Percentiles rank a stretch among this genome's conserved stretches.
Evolutionary conservation across 2,888 invertebrate genomes (phyloP).

Genomic region (Sabellastarte sp.): DNA sequence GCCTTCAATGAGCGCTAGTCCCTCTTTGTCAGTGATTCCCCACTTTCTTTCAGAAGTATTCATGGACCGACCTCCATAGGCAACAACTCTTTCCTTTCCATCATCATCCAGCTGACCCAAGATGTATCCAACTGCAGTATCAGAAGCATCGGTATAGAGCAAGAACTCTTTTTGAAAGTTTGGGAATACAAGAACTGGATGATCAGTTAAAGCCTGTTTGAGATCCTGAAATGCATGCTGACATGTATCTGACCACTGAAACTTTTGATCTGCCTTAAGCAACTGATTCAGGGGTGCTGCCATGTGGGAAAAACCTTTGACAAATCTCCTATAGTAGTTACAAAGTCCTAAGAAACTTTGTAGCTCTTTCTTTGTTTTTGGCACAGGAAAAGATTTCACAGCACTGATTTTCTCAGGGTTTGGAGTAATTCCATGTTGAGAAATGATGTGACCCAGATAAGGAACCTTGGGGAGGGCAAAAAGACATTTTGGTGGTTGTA

Average conservation of each 20-base stretch:
- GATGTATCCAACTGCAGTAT: background rate
- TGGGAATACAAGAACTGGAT: conserved; percentile 6
- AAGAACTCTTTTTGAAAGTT: too few relatives aligned
- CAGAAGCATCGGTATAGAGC: background rate
- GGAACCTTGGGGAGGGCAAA: background rate
- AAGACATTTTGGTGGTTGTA: background rate
- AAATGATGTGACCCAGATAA: background rate
- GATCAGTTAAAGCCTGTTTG: background rate
- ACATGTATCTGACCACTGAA: background rate
- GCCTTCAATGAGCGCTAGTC: background rate
- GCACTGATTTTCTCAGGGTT: background rate
- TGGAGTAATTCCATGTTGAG: background rate
- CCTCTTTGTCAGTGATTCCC: background rate
- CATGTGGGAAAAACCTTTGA: background rate
- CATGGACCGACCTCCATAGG: background rate
- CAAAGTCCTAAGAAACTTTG: background rate
- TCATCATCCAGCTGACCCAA: background rate
- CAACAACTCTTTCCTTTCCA: background rate
- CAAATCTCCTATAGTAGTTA: background rate
- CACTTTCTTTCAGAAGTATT: background rate
- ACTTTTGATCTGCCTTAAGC: background rate
- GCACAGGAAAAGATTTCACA: background rate
- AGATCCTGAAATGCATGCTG: background rate
- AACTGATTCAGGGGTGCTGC: background rate
- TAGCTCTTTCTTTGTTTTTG: background rate